phyloP scores from a whole-genome alignment of 2,797 vertebrate genomes.

The Sarcoramphus papa region DNA sequence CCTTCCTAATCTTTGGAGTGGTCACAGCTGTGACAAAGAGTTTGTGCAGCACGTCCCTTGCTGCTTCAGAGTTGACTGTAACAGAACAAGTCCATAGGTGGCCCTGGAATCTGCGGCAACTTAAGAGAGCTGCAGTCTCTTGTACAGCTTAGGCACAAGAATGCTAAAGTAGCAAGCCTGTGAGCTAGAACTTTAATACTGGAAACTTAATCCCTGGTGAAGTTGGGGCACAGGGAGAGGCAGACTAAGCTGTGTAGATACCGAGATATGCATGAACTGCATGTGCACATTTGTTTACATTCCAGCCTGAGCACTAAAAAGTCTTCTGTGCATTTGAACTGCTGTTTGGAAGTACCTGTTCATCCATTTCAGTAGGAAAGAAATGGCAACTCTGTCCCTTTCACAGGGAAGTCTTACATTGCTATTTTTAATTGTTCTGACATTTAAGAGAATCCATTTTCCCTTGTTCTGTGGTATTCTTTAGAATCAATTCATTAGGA shows the following conservation, averaged over 20 bases:
- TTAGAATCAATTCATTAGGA: not conserved
- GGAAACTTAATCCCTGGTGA: not conserved
- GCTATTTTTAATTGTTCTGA: not conserved
- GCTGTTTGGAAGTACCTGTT: not conserved
- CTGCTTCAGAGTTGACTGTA: constrained; percentile 40
- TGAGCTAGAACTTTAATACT: not conserved
- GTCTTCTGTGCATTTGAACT: not conserved
- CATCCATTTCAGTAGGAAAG: not conserved
- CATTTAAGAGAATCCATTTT: not conserved
- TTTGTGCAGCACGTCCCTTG: constrained; percentile 34
- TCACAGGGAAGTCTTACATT: not conserved
- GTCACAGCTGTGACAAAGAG: constrained; percentile 23
- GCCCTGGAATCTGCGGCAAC: constrained; percentile 32
- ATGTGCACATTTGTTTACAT: not conserved
- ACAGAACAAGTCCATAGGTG: constrained; percentile 19
- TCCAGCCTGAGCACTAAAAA: not conserved
- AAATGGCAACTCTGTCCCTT: not conserved
- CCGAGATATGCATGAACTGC: not conserved
- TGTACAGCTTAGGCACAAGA: constrained; percentile 48
- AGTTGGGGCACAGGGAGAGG: not conserved
- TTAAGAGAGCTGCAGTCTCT: constrained; percentile 14
- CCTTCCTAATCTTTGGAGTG: constrained; percentile 26
- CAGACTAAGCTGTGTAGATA: not conserved
- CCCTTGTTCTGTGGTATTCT: not conserved
- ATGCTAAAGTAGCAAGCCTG: constrained; percentile 50